Evolutionary conservation across 2,888 invertebrate genomes (phyloP).

Genomic region (Drosophila tanythrix): DNA sequence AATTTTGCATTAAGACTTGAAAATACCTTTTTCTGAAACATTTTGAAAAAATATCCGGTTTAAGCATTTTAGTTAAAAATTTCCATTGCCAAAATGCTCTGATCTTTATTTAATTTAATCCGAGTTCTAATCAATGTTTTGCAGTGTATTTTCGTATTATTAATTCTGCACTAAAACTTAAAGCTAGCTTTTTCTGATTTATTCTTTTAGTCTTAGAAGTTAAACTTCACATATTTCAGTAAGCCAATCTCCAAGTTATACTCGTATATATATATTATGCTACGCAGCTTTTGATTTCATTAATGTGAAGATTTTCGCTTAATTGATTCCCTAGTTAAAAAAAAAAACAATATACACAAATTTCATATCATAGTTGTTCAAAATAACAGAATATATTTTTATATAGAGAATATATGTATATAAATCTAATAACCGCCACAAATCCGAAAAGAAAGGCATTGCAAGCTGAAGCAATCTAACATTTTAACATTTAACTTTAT

Average conservation of each 20-base stretch:
- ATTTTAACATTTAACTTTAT: background rate
- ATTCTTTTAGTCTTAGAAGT: background rate
- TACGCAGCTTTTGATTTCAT: background rate
- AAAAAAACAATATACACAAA: background rate
- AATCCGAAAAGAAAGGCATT: background rate
- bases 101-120: background rate
- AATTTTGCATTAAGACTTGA: background rate
- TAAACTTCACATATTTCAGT: background rate
- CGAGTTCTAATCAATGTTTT: background rate
- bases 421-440: too few relatives aligned
- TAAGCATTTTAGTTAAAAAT: background rate
- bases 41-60: background rate
- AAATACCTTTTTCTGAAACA: background rate
- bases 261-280: too few relatives aligned
- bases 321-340: background rate
- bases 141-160: background rate
- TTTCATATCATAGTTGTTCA: background rate
- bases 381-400: background rate
- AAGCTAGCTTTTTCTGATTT: background rate
- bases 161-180: background rate
- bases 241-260: background rate
- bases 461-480: background rate
- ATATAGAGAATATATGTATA: too few relatives aligned
- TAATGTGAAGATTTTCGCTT: background rate
- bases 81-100: background rate